Base-by-base conservation (phyloP, 2,113 vertebrate genomes). In the Pseudorasbora parva region DNA sequence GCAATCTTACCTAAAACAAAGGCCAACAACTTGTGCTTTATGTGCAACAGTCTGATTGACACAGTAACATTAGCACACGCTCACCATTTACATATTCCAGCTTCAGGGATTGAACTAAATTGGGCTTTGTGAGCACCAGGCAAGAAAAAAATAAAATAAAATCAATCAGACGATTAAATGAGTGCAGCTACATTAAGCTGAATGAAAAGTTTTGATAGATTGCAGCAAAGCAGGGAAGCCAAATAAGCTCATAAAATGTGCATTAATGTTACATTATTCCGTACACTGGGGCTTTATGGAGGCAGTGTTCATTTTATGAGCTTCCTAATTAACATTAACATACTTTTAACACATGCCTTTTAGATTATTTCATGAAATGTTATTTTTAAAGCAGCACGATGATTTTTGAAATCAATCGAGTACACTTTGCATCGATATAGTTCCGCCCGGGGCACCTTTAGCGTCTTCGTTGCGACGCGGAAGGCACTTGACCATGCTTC, bases 111-210 rank as follows among this genome's bases (percentile, higher is more conserved):
- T 84, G 57, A 87, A 89, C 86, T 85, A 84, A 90, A 91, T 90
- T 82, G 84, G 73, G 64, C 54, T 82, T 84, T 64, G 54, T 82
- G 76, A 82, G 68, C 68, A 78, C 84, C 88, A 89, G 57, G 11
- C 72, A 51, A 19, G 47, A 72, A 51, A 17, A 74, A 51, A 9
- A 27, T 10, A 27, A 15, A 72, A 57, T 79, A 62, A 82, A 91
- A 90, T 92, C 85, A 86, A 87, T 89, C 87, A 79, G 73, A 83
- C 80, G 88, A 86, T 90, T 91, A 89, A 90, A 91, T 73, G 56
- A 87, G 83, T 69, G 72, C 86, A 85, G 85, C 85, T 72, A 89
- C 87, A 89, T 90, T 89, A 88, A 82, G 76, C 88, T 72, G 43
- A 90, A 87, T 81, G 56, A 82, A 88, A 89, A 88, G 75, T 86